A percentile compares a stretch with the other conserved stretches of the same genome.
Evolutionary conservation across 2,888 invertebrate genomes (phyloP).

Genomic region (Julus scanicus): DNA sequence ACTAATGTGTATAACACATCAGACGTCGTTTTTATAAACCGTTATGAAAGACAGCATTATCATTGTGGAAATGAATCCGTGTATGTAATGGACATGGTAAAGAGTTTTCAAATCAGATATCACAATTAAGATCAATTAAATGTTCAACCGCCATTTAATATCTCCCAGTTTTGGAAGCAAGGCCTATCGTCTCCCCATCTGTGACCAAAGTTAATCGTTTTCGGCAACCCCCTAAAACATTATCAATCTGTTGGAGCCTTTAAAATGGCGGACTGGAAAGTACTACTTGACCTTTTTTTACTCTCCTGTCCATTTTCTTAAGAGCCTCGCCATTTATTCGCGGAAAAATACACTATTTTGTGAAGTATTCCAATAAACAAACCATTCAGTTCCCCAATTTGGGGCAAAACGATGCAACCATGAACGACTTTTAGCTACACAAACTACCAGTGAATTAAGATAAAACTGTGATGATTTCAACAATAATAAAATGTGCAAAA

Average conservation of each 20-base stretch:
- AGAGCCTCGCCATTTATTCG: constrained; percentile 26
- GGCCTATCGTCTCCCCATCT: constrained; percentile 14
- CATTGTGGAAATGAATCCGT: background rate
- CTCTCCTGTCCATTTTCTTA: constrained; percentile 44
- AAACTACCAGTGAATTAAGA: constrained; percentile 43
- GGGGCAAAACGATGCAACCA: background rate
- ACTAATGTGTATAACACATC: background rate
- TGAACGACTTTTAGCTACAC: constrained; percentile 38
- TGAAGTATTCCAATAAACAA: constrained; percentile 50
- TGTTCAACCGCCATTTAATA: background rate
- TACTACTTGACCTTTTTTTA: constrained; percentile 51
- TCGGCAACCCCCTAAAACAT: background rate
- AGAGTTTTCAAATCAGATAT: background rate
- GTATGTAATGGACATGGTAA: background rate
- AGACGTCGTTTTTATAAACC: background rate
- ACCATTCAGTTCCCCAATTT: constrained; percentile 17
- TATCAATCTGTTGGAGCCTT: constrained; percentile 13
- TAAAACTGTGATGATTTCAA: constrained; percentile 44
- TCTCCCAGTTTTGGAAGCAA: background rate
- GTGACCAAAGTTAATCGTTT: constrained; percentile 42
- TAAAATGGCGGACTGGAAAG: constrained; percentile 35
- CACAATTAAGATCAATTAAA: constrained; percentile 27
- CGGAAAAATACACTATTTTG: constrained; percentile 43
- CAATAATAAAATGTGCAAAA: constrained; percentile 23
- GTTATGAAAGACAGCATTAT: constrained; percentile 8